Conservation (phyloP, 2,113 vertebrate species). For the Nerophis lumbriciformis region DNA sequence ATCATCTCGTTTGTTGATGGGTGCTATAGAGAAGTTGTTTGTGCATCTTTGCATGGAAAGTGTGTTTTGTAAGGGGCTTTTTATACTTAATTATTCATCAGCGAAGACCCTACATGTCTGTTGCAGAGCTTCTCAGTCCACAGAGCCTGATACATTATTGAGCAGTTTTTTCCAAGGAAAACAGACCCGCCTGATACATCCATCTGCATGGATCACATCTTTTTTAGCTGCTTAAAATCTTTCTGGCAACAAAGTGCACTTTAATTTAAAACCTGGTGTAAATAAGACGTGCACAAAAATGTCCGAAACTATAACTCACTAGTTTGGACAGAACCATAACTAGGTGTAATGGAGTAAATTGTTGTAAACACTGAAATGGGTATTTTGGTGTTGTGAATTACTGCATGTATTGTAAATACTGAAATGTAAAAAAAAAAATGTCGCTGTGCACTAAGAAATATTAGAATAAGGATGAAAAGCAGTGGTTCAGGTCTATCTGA, state of each 20-base stretch:
- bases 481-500: constrained; percentile 31
- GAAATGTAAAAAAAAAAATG: constrained; percentile 34
- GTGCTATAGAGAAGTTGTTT: constrained; percentile 6
- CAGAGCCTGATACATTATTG: constrained; percentile 65
- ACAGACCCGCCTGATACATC: constrained; percentile 39
- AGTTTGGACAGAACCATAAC: constrained; percentile 52
- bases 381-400: constrained; percentile 49
- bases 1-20: constrained; percentile 23
- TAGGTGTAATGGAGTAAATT: constrained; percentile 41
- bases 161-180: constrained; percentile 57
- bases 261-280: constrained; percentile 13
- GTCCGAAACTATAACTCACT: constrained; percentile 14
- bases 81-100: constrained; percentile 61
- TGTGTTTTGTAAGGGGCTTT: constrained; percentile 50
- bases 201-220: constrained; percentile 35
- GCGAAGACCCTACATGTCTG: constrained; percentile 56
- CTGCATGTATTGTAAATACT: constrained; percentile 50
- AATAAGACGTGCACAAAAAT: constrained; percentile 14
- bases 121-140: constrained; percentile 48
- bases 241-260: constrained; percentile 36
- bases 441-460: constrained; percentile 11
- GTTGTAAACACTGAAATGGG: constrained; percentile 65
- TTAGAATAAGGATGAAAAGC: constrained; percentile 20
- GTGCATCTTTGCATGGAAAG: constrained; percentile 45
- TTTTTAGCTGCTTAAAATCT: constrained; percentile 57